Base-by-base conservation (phyloP, 23 tunicate species). In the Trididemnum nubilum region DNA sequence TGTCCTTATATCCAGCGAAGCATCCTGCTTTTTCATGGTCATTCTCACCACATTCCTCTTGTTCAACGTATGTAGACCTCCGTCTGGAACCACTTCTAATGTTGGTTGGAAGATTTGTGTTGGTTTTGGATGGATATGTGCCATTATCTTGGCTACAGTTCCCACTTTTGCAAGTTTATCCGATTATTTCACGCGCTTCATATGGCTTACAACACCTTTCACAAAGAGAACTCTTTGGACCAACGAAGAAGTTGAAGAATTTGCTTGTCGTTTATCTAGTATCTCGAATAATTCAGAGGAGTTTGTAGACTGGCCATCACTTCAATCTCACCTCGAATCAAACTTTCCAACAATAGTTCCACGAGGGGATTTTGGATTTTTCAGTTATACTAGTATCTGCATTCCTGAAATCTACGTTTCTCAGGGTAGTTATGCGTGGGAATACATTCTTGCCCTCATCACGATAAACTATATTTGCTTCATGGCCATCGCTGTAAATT, bases 351-450 rank as follows among this genome's bases (percentile, higher is more conserved):
- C 29, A 7, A 9, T 33, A 0, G 7, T 60, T 24, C 76, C 75
- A 2, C 40, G 35, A 22, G 87, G 87, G 22, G 81, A 73, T 22
- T 73, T 83, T 40, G 87, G 87, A 25, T 83, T 73, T 36, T 83
- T 58, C 69, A 60, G 87, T 7, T 81, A 58, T 59, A 74, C 87
- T 58, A 83, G 87, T 40, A 65, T 83, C 23, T 83, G 87, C 71
- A 57, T 83, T 81, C 87, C 87, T 18, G 33, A 66, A 28, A 58
- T 83, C 0, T 83, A 38, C 63, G 81, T 37, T 35, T 15, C 61
- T 37, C 4, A 35, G 7, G 81, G 81, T 3, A 73, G 57, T 1
- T 44, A 18, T 29, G 61, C 81, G 26, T 83, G 87, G 87, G 73
- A 60, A 63, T 83, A 73, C 50, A 38, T 73, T 19, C 27, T 76